Percentiles rank a stretch among this genome's conserved stretches.
phyloP scores from a whole-genome alignment of 2,797 vertebrate species.

The Lepilemur septentrionalis region DNA sequence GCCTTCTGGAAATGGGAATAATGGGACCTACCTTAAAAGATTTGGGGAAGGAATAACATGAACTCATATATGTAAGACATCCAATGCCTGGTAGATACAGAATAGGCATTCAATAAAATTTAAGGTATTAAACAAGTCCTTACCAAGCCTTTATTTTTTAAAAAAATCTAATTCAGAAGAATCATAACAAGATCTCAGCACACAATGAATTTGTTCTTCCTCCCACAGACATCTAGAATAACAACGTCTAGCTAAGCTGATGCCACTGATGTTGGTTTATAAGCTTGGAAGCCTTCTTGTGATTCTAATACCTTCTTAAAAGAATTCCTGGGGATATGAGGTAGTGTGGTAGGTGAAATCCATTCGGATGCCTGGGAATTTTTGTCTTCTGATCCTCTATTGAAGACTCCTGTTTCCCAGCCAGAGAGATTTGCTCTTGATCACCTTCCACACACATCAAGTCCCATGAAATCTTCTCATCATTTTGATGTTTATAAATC shows the following conservation, averaged over 20 bases:
- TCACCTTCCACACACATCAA: neutral
- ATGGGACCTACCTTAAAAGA: neutral
- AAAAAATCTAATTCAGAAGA: neutral
- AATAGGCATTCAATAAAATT: neutral
- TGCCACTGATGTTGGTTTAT: neutral
- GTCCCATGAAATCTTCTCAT: neutral
- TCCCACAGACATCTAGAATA: slow-evolving; percentile 56
- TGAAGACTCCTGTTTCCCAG: neutral
- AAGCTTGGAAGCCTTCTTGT: slow-evolving; percentile 57
- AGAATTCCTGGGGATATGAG: slow-evolving; percentile 54
- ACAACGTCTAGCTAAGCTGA: neutral
- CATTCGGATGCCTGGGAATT: neutral
- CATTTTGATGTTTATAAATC: neutral
- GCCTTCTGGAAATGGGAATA: neutral
- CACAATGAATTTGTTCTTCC: slow-evolving; percentile 54
- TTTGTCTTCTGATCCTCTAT: neutral
- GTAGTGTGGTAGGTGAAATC: neutral
- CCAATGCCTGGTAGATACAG: neutral
- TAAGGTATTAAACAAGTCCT: neutral
- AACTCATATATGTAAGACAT: neutral
- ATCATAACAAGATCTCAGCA: neutral
- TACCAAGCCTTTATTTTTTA: neutral
- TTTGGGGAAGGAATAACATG: neutral
- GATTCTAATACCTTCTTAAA: neutral
- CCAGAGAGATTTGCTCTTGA: neutral